Conservation (phyloP, 2,888 invertebrate species). For the Hermodice carunculata region DNA sequence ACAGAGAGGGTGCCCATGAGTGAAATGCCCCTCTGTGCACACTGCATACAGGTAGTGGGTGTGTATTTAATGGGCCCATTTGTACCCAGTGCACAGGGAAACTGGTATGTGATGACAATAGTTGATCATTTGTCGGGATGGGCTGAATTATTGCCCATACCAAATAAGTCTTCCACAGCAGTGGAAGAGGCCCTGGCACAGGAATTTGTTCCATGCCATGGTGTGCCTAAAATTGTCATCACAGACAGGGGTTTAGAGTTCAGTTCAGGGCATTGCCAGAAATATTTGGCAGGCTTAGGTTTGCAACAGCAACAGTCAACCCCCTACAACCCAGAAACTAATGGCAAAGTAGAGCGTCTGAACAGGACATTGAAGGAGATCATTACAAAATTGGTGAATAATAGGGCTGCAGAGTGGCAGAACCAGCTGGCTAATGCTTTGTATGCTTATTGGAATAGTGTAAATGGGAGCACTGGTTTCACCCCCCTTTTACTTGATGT, state of each 20-base stretch:
- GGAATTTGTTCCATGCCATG: no score
- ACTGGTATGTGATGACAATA: conserved; percentile 4
- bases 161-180: conserved; percentile 3
- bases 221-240: no score
- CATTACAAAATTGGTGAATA: no score
- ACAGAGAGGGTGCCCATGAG: no score
- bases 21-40: not conserved
- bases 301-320: conserved; percentile 7
- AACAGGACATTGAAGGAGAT: not conserved
- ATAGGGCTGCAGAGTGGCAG: no score
- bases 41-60: not conserved
- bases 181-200: conserved; percentile 4
- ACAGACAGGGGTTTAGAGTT: no score
- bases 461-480: conserved; percentile 1
- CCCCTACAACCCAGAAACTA: conserved; percentile 8
- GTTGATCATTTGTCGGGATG: no score
- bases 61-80: no score
- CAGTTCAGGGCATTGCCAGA: not conserved
- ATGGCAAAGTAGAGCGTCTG: conserved; percentile 2
- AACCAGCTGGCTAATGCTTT: conserved; percentile 1
- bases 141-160: conserved; percentile 10
- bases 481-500: conserved; percentile 12
- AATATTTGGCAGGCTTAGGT: not conserved
- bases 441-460: conserved; percentile 10
- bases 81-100: conserved; percentile 4